Conservation (phyloP, 2,113 vertebrate species). For the Neolamprologus kungweensis region DNA sequence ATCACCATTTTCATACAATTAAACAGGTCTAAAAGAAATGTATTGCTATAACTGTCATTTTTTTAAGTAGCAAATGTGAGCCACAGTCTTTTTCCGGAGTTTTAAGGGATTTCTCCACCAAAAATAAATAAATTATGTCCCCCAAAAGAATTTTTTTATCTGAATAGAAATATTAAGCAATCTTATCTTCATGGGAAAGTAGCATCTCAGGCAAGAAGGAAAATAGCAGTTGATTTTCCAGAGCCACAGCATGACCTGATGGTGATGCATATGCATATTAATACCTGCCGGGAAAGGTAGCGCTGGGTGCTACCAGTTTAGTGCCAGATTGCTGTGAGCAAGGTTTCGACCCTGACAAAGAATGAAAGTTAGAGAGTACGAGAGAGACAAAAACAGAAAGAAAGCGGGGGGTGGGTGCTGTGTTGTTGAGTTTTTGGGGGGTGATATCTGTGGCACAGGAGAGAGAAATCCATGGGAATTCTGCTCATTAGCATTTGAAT, state of each 20-base stretch:
- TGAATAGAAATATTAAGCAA: not conserved
- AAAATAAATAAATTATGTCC: not conserved
- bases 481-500: slow-evolving; percentile 64
- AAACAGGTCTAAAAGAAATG: not conserved
- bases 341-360: not conserved
- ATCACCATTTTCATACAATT: not conserved
- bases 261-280: not conserved
- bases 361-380: not conserved
- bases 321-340: not conserved
- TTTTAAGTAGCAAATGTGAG: not conserved
- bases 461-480: slow-evolving; percentile 56
- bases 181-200: not conserved
- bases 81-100: not conserved
- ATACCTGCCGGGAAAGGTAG: not conserved
- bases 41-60: not conserved
- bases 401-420: not conserved
- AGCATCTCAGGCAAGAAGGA: not conserved
- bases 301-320: not conserved
- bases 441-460: slow-evolving; percentile 40
- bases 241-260: not conserved
- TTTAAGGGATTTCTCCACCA: not conserved
- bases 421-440: not conserved
- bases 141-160: not conserved
- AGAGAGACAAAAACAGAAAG: slow-evolving; percentile 1
- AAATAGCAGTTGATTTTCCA: not conserved